Base-by-base conservation (phyloP, 2,113 vertebrate species). In the Oncorhynchus tshawytscha region DNA sequence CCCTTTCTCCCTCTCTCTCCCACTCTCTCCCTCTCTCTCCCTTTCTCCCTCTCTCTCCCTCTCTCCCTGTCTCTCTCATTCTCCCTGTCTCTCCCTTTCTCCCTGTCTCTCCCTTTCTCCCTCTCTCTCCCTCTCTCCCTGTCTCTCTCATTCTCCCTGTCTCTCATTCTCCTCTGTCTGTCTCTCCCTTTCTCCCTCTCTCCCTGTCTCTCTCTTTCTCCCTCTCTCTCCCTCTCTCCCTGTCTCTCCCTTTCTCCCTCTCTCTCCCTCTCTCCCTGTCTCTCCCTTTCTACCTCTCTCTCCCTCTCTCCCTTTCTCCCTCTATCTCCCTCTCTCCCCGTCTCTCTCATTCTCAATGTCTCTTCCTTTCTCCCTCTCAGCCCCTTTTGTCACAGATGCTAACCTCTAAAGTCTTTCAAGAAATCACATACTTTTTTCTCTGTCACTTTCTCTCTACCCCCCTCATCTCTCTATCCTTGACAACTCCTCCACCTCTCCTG, bases 321-420 rank as follows among this genome's bases (percentile, higher is more conserved):
- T 59, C 1, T 12, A 18, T 59, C 18, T 7, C 34, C 6, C 31
- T 29, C 0, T 29, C 70, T 82, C 86, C 7, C 69, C 0, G 1
- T 25, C 0, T 25, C 25, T 25, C 25, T 2, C 2, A 2, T 0
- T 25, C 24, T 25, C 24, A 1, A 1, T 25, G 1, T 27, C 27
- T 27, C 27, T 25, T 25, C 27, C 27, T 27, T 27, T 27, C 27
- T 70, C 81, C 8, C 39, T 60, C 79, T 83, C 80, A 84, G 20
- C 59, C 76, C 59, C 22, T 4, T 71, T 62, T 67, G 64, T 70
- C 31, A 24, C 13, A 71, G 64, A 73, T 78, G 31, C 59, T 67
- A 3, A 24, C 68, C 64, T 62, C 68, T 24, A 70, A 39, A 11
- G 27, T 45, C 39, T 45, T 45, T 45, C 39, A 45, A 9, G 39